Percentiles rank a stretch among this genome's conserved stretches.
Evolutionary conservation across 2,797 vertebrate genomes (phyloP).

Genomic region (Hippopotamyrus pictus): DNA sequence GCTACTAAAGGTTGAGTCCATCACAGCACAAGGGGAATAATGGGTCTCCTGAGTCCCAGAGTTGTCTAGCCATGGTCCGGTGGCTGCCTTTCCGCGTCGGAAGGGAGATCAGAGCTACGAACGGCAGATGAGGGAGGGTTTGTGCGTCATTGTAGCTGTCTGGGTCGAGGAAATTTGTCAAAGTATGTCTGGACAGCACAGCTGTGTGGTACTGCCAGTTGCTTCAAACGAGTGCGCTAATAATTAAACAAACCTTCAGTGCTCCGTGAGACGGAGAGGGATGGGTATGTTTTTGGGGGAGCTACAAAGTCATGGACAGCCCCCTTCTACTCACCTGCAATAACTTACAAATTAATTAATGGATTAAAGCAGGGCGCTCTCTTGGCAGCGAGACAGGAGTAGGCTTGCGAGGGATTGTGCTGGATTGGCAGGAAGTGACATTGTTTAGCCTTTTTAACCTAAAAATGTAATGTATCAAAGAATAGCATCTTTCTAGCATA

Average conservation of each 20-base stretch:
- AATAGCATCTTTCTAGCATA: background rate
- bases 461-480: background rate
- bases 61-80: background rate
- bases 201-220: background rate
- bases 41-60: background rate
- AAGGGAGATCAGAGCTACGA: background rate
- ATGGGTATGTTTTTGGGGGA: background rate
- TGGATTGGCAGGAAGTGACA: background rate
- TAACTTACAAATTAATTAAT: background rate
- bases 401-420: background rate
- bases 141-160: background rate
- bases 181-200: background rate
- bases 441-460: background rate
- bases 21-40: background rate
- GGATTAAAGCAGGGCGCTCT: background rate
- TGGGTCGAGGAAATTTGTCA: background rate
- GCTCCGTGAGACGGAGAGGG: background rate
- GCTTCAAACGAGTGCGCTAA: background rate
- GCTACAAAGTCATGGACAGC: background rate
- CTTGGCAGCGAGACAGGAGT: background rate
- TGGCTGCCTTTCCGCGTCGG: background rate
- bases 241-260: background rate
- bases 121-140: background rate
- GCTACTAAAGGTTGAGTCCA: slow-evolving; percentile 1
- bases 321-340: background rate